Conservation (phyloP, 2,888 invertebrate genomes). For the Cryptocheilus praepositus region DNA sequence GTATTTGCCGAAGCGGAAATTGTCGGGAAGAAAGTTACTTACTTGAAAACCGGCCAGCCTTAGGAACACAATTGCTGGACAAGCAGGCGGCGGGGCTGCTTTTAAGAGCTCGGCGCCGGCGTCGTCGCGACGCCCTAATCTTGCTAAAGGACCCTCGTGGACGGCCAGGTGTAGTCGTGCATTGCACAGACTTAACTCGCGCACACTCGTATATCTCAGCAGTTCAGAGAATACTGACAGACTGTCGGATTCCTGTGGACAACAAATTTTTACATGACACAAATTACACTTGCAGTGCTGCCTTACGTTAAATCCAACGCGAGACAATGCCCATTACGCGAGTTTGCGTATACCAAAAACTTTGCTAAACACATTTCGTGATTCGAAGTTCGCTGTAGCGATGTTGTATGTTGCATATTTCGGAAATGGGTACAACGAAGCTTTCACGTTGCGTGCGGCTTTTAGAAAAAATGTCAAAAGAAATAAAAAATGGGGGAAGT, state of each 20-base stretch:
- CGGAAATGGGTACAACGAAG: too few relatives aligned
- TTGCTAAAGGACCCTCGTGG: conserved; percentile 72
- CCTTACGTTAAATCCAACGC: too few relatives aligned
- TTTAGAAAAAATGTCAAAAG: too few relatives aligned
- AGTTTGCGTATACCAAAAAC: too few relatives aligned
- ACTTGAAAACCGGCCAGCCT: conserved; percentile 76
- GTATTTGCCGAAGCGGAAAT: too few relatives aligned
- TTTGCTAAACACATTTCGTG: too few relatives aligned
- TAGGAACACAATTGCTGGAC: conserved; percentile 75
- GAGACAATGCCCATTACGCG: too few relatives aligned
- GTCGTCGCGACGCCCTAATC: conserved; percentile 72
- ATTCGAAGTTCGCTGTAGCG: too few relatives aligned
- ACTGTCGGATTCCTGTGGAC: conserved; percentile 73
- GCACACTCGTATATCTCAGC: conserved; percentile 75
- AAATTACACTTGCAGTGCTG: too few relatives aligned
- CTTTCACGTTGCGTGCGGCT: too few relatives aligned
- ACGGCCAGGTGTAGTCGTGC: conserved; percentile 76
- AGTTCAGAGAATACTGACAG: conserved; percentile 76
- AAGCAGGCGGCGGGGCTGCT: conserved; percentile 73
- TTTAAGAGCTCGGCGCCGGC: conserved; percentile 71
- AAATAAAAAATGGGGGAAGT: too few relatives aligned
- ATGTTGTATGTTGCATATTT: too few relatives aligned
- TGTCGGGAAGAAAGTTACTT: conserved; percentile 36
- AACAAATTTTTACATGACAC: not conserved
- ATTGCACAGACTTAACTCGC: conserved; percentile 77